A percentile compares a stretch with the other conserved stretches of the same genome.
Conservation (phyloP, 2,797 vertebrate genomes). For the Loriculus beryllinus region DNA sequence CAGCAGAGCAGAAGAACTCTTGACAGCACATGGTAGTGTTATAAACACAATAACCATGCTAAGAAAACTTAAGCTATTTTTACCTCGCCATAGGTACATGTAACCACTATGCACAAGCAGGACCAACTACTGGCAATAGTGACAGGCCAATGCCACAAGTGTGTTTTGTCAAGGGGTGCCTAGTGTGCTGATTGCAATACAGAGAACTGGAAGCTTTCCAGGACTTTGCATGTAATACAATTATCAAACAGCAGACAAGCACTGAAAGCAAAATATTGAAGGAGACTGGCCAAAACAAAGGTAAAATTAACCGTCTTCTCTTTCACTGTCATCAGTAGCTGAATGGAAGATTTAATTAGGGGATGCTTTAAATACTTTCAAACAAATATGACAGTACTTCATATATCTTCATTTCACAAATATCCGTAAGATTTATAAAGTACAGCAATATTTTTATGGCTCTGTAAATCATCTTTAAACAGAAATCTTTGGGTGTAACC, state of each 20-base stretch:
- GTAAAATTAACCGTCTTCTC: not conserved
- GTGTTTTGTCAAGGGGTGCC: not conserved
- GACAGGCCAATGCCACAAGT: not conserved
- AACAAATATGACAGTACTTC: not conserved
- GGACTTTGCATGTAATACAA: not conserved
- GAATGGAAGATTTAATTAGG: not conserved
- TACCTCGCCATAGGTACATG: not conserved
- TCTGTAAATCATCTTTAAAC: not conserved
- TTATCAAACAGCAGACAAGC: not conserved
- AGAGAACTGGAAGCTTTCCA: not conserved
- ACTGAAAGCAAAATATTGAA: not conserved
- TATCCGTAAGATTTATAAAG: not conserved
- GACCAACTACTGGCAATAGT: not conserved
- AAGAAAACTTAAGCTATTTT: not conserved
- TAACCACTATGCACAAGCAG: not conserved
- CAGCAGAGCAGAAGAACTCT: not conserved
- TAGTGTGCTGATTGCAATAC: not conserved
- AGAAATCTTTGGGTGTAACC: not conserved
- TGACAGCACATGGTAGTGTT: not conserved
- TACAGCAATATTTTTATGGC: not conserved
- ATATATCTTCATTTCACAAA: not conserved
- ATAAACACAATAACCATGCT: not conserved
- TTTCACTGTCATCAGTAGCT: not conserved
- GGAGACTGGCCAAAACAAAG: not conserved
- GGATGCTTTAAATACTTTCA: not conserved